Evolutionary conservation across 2,888 invertebrate species (phyloP).

Genomic region (Timema cristinae): DNA sequence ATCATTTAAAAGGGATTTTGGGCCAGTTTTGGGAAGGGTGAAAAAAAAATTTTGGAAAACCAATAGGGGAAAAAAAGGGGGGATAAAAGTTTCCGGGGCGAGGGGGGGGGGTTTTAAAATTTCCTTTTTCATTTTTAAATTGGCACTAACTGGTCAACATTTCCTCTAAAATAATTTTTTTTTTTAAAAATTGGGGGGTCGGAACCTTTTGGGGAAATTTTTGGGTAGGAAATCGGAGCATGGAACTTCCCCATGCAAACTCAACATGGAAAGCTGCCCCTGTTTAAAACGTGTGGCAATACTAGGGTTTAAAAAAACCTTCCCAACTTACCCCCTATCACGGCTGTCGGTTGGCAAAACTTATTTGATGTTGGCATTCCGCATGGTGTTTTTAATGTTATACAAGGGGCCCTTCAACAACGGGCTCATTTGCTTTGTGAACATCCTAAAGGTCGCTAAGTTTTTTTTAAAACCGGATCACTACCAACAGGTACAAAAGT

Average conservation of each 20-base stretch:
- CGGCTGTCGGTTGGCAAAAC: constrained; percentile 50
- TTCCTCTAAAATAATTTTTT: constrained; percentile 44
- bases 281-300: constrained; percentile 51
- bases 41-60: constrained; percentile 53
- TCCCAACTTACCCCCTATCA: constrained; percentile 52
- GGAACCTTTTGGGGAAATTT: constrained; percentile 53
- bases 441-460: constrained; percentile 47
- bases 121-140: constrained; percentile 49
- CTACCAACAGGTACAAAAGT: constrained; percentile 45
- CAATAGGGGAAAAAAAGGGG: constrained; percentile 51
- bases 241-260: constrained; percentile 56
- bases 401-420: constrained; percentile 51
- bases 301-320: constrained; percentile 54
- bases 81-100: constrained; percentile 52
- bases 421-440: constrained; percentile 45
- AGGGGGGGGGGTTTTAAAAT: constrained; percentile 52
- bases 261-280: constrained; percentile 41
- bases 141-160: constrained; percentile 45
- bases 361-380: constrained; percentile 51
- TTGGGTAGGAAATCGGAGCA: constrained; percentile 53
- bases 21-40: constrained; percentile 43
- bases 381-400: constrained; percentile 49
- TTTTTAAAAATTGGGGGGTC: constrained; percentile 49
- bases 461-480: constrained; percentile 53
- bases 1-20: constrained; percentile 43